phyloP scores from a whole-genome alignment of 2,888 invertebrate species.

The Hybos culiciformis region DNA sequence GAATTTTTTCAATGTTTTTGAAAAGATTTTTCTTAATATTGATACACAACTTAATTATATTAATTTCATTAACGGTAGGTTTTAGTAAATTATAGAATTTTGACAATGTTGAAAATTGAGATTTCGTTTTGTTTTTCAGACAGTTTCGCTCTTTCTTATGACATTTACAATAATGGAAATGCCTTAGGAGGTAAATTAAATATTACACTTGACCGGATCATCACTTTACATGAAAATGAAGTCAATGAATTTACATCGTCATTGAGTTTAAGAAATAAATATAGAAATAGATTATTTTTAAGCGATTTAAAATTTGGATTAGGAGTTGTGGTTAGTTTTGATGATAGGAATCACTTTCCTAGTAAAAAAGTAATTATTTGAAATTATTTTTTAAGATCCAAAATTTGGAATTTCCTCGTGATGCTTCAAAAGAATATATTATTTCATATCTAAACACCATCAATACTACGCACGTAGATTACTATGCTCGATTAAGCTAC shows the following conservation, averaged over 20 bases:
- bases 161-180: conserved; percentile 31
- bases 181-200: conserved; percentile 28
- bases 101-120: not conserved
- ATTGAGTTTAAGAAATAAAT: conserved; percentile 18
- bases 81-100: not conserved
- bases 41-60: conserved; percentile 12
- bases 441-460: too few relatives aligned
- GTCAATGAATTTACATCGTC: conserved; percentile 19
- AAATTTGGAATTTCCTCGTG: too few relatives aligned
- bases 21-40: conserved; percentile 22
- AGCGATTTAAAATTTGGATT: conserved; percentile 24
- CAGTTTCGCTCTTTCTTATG: too few relatives aligned
- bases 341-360: not conserved
- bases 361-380: not conserved
- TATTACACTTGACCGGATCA: conserved; percentile 23
- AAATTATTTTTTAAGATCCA: not conserved
- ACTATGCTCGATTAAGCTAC: conserved; percentile 22
- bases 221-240: conserved; percentile 16
- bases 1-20: conserved; percentile 17
- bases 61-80: not conserved
- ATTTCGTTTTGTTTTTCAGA: too few relatives aligned
- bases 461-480: conserved; percentile 20
- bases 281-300: conserved; percentile 24
- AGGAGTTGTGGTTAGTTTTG: conserved; percentile 22
- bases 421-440: too few relatives aligned